A percentile compares a stretch with the other conserved stretches of the same genome.
Conservation (phyloP, 2,113 vertebrate genomes). For the Coracopsis vasa region DNA sequence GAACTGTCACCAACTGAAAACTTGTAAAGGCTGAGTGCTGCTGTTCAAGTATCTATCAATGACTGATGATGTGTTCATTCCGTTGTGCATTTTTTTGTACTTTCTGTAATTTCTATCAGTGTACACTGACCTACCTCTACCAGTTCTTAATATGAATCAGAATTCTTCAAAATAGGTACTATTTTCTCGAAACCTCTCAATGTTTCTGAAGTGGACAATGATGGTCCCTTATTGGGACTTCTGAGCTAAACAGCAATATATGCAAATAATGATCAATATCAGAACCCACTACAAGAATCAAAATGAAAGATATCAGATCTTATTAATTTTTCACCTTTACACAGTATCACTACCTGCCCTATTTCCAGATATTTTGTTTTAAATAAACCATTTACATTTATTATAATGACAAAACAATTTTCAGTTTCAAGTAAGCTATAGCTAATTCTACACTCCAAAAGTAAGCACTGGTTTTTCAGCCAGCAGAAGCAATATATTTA, state of each 20-base stretch:
- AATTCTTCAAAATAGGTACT: not conserved
- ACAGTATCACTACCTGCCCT: not conserved
- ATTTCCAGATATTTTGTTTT: not conserved
- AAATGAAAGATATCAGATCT: not conserved
- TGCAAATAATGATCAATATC: not conserved
- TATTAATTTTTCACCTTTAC: not conserved
- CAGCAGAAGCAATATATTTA: not conserved
- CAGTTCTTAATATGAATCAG: not conserved
- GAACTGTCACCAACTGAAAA: not conserved
- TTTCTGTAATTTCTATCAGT: not conserved
- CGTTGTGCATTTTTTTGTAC: accelerated
- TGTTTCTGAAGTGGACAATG: not conserved
- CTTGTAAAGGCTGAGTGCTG: not conserved
- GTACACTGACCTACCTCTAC: not conserved
- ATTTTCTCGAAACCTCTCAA: not conserved
- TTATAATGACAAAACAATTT: not conserved
- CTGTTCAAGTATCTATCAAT: not conserved
- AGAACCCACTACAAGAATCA: not conserved
- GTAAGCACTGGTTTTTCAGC: not conserved
- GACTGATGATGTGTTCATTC: accelerated
- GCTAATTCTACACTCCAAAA: not conserved
- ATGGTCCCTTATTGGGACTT: not conserved
- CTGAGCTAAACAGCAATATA: not conserved
- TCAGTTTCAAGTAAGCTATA: not conserved
- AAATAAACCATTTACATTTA: not conserved